Evolutionary conservation across 2,888 invertebrate species (phyloP), one percentile per base, ranked within the genome.

Genomic region (Melangyna quadrimaculata): DNA sequence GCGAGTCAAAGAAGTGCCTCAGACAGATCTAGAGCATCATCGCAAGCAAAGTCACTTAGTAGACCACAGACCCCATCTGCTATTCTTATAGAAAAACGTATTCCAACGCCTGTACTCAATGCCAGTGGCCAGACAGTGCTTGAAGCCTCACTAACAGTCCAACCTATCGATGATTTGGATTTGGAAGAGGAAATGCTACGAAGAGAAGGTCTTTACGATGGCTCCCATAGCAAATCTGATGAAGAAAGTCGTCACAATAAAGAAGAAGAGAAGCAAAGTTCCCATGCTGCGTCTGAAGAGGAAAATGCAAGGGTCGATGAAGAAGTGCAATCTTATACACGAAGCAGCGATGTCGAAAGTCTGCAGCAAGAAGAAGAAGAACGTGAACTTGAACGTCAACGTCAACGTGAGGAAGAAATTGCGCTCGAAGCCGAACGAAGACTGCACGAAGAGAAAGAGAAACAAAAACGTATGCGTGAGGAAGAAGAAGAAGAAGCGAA

Each of bases 61-160:
- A 89, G 94, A 57, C 92, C 92, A 8, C 93, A 94, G 70, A 94
- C 95, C 32, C 95, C 93, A 19, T 94, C 94, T 5, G 94, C 94
- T 14, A 94, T 95, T 88, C 91, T 95, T 57, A 94, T 94, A 6
- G 94, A 95, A 89, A 92, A 93, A 87, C 93, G 94, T 37, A 93
- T 94, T 12, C 94, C 94, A 0, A 94, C 94, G 84, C 94, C 95
- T 27, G 93, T 94, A 14, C 93, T 93, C 80, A 94, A 94, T 74
- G 93, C 93, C 59, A 94, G 94, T 89, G 93, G 94, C 77, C 95
- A 94, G 92, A 94, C 93, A 5, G 88, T 94, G 88, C 91, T 95
- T 12, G 95, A 95, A 90, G 95, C 95, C 1, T 93, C 94, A 6
- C 90, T 95, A 55, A 93, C 95, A 14, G 95, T 95, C 22, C 94